Evolutionary conservation across 2,113 vertebrate species (phyloP), one percentile per base, ranked within the genome.

Genomic region (Furnarius figulus): DNA sequence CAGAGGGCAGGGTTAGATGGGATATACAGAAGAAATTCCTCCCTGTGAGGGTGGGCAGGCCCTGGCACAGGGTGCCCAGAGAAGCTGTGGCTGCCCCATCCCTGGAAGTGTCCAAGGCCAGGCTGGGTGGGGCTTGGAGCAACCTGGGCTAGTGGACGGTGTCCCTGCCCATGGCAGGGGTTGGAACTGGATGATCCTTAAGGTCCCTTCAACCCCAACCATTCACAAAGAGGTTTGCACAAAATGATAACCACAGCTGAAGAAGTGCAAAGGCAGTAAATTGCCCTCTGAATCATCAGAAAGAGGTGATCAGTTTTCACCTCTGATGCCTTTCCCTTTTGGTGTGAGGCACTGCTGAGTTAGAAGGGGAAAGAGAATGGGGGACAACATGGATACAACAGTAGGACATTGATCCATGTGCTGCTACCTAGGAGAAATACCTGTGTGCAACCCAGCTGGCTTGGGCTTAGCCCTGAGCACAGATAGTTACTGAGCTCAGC

Each of bases 401-500:
- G 87, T 73, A 65, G 44, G 58, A 84, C 92, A 85, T 79, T 91
- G 89, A 93, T 78, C 55, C 3, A 5, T 40, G 47, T 35, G 46
- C 87, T 87, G 82, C 77, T 76, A 15, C 71, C 39, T 7, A 8
- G 46, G 49, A 91, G 81, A 89, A 91, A 73, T 49, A n/a, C 4
- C 89, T 79, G 68, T 18, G 37, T 14, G 56, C 59, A 85, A 63
- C 75, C 37, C 88, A 16, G 35, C 6, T 93, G 93, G 78, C 89
- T 46, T 56, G 55, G 74, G 67, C 78, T 90, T 56, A 46, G 50
- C 14, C 2, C 82, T 14, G 74, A 88, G 85, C 83, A 95, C 87
- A 81, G 73, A 73, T 10, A 80, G 68, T 68, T 85, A 62, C 85
- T 83, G 85, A 95, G 85, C 95, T 84, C 91, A 91, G 94, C 88